Evolutionary conservation across 1,140 invertebrate species (phyloP), one percentile per base, ranked within the genome.

Genomic region (Lepidurus arcticus): DNA sequence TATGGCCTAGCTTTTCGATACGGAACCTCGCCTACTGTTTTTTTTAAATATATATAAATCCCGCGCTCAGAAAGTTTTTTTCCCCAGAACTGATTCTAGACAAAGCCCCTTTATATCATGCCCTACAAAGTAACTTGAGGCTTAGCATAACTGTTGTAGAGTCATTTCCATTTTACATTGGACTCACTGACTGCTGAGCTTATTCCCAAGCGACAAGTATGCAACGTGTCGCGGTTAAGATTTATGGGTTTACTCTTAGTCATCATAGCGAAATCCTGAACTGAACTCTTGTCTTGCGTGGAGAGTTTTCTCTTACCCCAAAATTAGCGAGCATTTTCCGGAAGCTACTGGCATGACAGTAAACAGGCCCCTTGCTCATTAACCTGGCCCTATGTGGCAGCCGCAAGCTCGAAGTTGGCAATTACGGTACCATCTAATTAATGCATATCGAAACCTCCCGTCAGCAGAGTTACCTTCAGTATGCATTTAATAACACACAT

Each of bases 21-120:
- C 16, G 53, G 53, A n/a, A 65, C 26, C 26, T 26, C 6, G 11
- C 47, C 13, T 21, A 13, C 47, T 21, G 2, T 21, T 65, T 65
- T 65, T 65, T 65, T n/a, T n/a, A n/a, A n/a, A n/a, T n/a, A 65
- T 65, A 65, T n/a, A 65, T 65, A 65, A 65, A 26, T 26, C 47
- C 11, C 11, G 13, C 21, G 21, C 9, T 65, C 21, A 65, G 21
- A 21, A 65, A 7, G 13, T 21, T 9, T 65, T 65, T 65, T 16
- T 65, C 13, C 47, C 47, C 13, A 21, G 21, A 65, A 65, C 47
- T 9, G 47, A 65, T 21, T n/a, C 45, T 11, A 47, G 45, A 47
- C 45, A 47, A 47, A 47, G 45, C 47, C 21, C 13, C 13, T n/a
- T 65, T 21, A 13, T 3, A 65, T 21, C n/a, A 65, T 21, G 9